Evolutionary conservation across 2,888 invertebrate species (phyloP), one percentile per base, ranked within the genome.

Genomic region (Tholera decimalis): DNA sequence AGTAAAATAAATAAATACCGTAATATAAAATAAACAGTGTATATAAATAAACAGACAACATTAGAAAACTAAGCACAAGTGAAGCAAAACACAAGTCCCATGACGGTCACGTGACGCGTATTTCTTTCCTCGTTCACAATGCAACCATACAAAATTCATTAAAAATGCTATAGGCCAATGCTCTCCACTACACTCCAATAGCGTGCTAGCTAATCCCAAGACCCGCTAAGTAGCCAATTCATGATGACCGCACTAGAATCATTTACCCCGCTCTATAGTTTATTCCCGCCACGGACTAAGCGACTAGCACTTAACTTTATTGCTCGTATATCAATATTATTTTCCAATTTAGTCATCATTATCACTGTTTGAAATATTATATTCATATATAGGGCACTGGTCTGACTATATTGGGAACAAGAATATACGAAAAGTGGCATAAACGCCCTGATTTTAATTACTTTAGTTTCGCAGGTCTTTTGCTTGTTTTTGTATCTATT

Each of bases 131-230:
- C 4, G 4, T 15, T 35, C 13, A 33, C 11, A 13, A 35, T 35
- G 4, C n/a, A n/a, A n/a, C n/a, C n/a, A n/a, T n/a, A n/a, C n/a
- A n/a, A n/a, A n/a, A n/a, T n/a, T n/a, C n/a, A n/a, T 43, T 50
- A 1, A 35, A 51, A 56, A 28, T 13, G 0, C n/a, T 28, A 56
- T 9, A 7, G 1, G 47, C 69, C 82, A 80, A 77, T 76, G 15
- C 33, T 5, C 2, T 5, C 28, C 28, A 79, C 71, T 84, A 75
- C 47, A 77, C 57, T 56, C 33, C 58, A 51, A 63, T 84, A 60
- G 87, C 88, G 88, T 88, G 87, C 77, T 82, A 57, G 59, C 65
- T 86, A 89, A 89, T 88, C 82, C 77, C 47, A 84, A 87, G 70
- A 53, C 74, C 77, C 54, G 59, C 72, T 68, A 82, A 82, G 80